Conservation (phyloP, 2,113 vertebrate genomes). For the Melanocharis versteri region DNA sequence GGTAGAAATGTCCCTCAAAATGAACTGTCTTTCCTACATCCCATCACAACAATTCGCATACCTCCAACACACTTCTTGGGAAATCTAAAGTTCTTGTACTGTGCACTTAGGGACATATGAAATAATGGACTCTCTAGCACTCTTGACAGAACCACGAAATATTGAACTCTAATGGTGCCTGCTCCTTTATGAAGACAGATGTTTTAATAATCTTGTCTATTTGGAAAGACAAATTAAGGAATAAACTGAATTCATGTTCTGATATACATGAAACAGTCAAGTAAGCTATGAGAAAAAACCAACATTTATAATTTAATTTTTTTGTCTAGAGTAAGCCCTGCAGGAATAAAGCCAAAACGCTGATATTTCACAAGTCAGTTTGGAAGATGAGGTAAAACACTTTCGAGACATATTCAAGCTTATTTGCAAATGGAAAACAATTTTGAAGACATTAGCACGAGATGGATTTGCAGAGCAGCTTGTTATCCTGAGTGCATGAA, state of each 20-base stretch:
- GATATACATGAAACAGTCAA: not conserved
- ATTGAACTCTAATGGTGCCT: not conserved
- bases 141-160: not conserved
- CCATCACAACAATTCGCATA: not conserved
- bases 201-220: not conserved
- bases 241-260: not conserved
- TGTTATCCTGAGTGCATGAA: not conserved
- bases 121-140: not conserved
- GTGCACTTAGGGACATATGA: not conserved
- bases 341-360: not conserved
- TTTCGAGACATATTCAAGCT: constrained; percentile 7
- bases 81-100: not conserved
- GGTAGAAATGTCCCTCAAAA: not conserved
- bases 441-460: not conserved
- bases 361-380: not conserved
- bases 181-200: not conserved
- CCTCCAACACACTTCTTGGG: not conserved
- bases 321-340: not conserved
- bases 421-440: constrained; percentile 2
- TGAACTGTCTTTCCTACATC: not conserved
- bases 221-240: not conserved
- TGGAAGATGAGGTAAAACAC: constrained; percentile 2
- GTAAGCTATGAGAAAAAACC: not conserved
- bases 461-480: not conserved
- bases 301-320: not conserved